A percentile compares a stretch with the other conserved stretches of the same genome.
Evolutionary conservation across 2,113 vertebrate species (phyloP).

Genomic region (Tylochromis polylepis): DNA sequence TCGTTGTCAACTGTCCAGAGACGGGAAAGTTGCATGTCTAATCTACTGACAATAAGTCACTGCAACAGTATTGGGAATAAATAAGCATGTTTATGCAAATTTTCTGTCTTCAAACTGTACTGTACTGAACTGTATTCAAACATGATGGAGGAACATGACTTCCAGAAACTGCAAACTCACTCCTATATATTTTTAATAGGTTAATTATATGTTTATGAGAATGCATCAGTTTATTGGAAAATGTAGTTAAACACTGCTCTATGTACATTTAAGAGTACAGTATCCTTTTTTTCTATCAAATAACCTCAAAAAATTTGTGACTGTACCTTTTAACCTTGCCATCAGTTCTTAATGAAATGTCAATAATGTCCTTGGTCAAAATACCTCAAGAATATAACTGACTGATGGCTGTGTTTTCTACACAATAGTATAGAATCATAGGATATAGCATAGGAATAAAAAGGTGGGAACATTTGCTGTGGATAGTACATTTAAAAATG

Average conservation of each 20-base stretch:
- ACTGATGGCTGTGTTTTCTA: background rate
- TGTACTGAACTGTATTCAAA: no score
- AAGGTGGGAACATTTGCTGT: background rate
- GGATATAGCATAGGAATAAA: background rate
- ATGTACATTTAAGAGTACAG: background rate
- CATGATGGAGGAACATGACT: background rate
- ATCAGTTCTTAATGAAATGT: background rate
- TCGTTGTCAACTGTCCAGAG: background rate
- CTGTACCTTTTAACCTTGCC: background rate
- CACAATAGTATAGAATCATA: background rate
- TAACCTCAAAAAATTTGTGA: background rate
- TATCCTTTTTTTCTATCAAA: background rate
- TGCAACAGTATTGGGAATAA: background rate
- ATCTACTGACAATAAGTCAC: background rate
- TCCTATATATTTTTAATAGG: background rate
- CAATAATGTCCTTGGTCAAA: background rate
- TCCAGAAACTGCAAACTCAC: background rate
- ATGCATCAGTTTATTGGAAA: background rate
- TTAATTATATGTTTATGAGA: background rate
- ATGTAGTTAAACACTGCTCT: background rate
- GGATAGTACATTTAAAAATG: background rate
- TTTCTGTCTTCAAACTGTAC: no score
- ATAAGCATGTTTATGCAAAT: background rate
- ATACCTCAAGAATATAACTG: background rate
- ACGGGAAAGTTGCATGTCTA: background rate